Evolutionary conservation across 2,888 invertebrate genomes (phyloP), one percentile per base, ranked within the genome.

Genomic region (Stegophylla sp.): DNA sequence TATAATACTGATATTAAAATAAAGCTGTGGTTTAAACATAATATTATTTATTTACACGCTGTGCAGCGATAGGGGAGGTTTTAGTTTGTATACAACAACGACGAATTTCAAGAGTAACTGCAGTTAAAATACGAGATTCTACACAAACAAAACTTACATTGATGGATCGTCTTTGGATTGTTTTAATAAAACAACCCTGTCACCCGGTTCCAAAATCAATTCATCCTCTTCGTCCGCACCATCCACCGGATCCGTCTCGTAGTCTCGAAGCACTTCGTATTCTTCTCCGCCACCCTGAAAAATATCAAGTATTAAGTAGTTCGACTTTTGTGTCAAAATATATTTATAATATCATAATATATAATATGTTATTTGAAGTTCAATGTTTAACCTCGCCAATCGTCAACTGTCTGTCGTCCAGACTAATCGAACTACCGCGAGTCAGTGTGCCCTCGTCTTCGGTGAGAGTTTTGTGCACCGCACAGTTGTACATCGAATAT

Each of bases 341-440:
- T 34, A 34, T 34, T 7, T 34, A 34, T 5, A n/a, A 34, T 5
- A 34, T 34, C 3, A 34, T 34, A 5, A 34, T 34, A 34, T 34
- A n/a, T 17, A 59, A 67, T 63, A 76, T 17, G 17, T 67, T n/a
- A 66, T 76, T 43, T 56, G 13, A 77, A 66, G 13, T 67, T n/a
- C 1, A 71, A 34, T 61, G 41, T 59, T 69, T 79, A 79, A 79
- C 79, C 79, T 79, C 79, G 69, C n/a, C 79, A 53, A 64, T 75
- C 7, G 69, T 61, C 48, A 79, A 79, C 41, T 56, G 59, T 51
- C 64, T 66, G 59, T 83, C 83, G n/a, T 83, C 83, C 17, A 74
- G 34, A 63, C 83, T 83, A 53, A 81, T 61, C 23, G 82, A 82
- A 48, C 87, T 87, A 1, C 86, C 86, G 10, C 87, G 85, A n/a